Evolutionary conservation across 1,140 invertebrate species (phyloP), one percentile per base, ranked within the genome.

Genomic region (Drosophila nasuta): DNA sequence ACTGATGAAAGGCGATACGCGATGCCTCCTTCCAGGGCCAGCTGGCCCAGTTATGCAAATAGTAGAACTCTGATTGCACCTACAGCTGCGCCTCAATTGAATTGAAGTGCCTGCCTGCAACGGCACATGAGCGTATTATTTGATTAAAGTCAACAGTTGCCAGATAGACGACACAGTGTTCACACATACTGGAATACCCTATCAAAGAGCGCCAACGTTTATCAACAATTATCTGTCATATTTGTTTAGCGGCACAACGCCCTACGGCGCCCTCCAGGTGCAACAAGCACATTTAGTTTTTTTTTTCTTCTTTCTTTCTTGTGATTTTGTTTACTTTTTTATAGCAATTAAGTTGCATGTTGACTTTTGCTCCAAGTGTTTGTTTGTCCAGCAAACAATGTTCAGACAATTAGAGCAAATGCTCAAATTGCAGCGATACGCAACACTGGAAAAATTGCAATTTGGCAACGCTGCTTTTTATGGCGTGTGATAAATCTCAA

Each of bases 121-220:
- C 56, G 45, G 33, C 64, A 49, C 48, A 64, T 64, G 46, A 65
- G 28, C 58, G 46, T 46, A 66, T 48, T 48, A 57, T 56, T 86
- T 86, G 82, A 86, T 88, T 87, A 88, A 69, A 80, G 83, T 77
- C 62, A 82, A 87, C 79, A 87, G 62, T 63, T 70, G 77, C 15
- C 15, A 60, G 63, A 25, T 33, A 54, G 46, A 72, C 58, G 48
- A 33, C 41, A 58, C n/a, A 35, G n/a, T 43, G 59, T 38, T 38
- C 35, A 38, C 35, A 38, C 35, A 38, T 38, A 38, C 35, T 38
- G 35, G 35, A 10, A 38, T 60, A 59, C 38, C 68, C 59, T 64
- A 70, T 60, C 35, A 30, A 51, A 41, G 45, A 79, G 71, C 56
- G 35, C 7, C 71, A 73, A 68, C 64, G 56, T 70, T 88, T 88